Conservation (phyloP, 2,888 invertebrate species). For the Xestia c-nigrum region DNA sequence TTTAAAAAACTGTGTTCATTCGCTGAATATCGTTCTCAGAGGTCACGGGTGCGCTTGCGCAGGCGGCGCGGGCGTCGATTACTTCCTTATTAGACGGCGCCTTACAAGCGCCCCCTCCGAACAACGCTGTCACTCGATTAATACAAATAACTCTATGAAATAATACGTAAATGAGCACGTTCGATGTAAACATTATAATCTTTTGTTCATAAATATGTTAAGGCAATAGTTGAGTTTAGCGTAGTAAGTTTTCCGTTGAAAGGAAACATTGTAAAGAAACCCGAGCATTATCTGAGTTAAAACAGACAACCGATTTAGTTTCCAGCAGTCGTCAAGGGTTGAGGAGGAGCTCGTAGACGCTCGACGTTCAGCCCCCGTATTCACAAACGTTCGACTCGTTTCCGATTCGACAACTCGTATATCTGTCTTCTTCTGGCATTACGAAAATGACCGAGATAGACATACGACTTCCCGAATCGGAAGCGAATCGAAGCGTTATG, state of each 20-base stretch:
- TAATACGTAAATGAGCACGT: slow-evolving; percentile 16
- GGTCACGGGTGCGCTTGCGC: slow-evolving; percentile 58
- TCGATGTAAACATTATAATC: slow-evolving; percentile 4
- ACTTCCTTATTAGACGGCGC: slow-evolving; percentile 68
- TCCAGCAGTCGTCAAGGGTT: neutral
- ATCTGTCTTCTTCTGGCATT: no score
- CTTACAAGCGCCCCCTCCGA: slow-evolving; percentile 49
- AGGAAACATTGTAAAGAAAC: neutral
- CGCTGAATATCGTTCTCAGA: slow-evolving; percentile 58
- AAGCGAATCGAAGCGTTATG: no score
- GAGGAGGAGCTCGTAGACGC: no score
- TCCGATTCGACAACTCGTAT: no score
- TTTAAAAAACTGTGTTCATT: slow-evolving; percentile 38
- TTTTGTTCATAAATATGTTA: slow-evolving; percentile 14
- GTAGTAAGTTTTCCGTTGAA: neutral
- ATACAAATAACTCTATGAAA: slow-evolving; percentile 38
- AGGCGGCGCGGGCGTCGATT: slow-evolving; percentile 61
- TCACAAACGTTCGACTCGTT: no score
- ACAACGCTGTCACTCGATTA: slow-evolving; percentile 40
- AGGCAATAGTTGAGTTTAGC: neutral
- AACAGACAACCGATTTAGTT: neutral
- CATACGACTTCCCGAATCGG: no score
- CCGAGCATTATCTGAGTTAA: no score
- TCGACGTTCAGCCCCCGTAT: no score
- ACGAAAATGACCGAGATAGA: no score